Evolutionary conservation across 2,113 vertebrate genomes (phyloP).

Genomic region (Picathartes gymnocephalus): DNA sequence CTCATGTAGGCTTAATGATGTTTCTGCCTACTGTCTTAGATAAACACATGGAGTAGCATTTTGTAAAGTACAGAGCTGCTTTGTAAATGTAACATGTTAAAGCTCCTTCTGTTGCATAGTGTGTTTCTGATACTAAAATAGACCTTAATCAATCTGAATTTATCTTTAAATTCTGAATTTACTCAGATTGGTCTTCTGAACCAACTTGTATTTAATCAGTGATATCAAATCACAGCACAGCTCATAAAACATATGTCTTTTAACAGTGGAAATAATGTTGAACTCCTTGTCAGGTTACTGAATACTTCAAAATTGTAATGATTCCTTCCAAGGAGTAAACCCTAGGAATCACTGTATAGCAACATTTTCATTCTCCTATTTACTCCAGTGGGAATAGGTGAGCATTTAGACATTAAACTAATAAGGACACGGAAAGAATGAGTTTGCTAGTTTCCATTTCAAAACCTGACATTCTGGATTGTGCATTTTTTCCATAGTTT

Average conservation of each 20-base stretch:
- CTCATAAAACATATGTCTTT: neutral
- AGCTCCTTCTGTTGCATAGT: neutral
- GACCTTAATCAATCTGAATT: neutral
- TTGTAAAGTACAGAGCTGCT: neutral
- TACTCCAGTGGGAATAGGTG: neutral
- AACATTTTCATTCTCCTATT: neutral
- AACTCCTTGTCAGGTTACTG: neutral
- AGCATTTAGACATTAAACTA: neutral
- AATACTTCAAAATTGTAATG: neutral
- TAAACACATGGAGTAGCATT: neutral
- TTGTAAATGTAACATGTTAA: neutral
- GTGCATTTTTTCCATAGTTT: slow-evolving; percentile 74
- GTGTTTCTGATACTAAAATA: neutral
- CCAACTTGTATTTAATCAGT: neutral
- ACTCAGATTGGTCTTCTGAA: neutral
- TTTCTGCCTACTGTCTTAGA: neutral
- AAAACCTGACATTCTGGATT: neutral
- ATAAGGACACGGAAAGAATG: neutral
- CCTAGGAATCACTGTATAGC: neutral
- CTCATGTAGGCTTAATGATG: neutral
- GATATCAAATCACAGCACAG: neutral
- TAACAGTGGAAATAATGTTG: neutral
- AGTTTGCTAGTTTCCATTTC: neutral
- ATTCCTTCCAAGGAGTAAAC: neutral
- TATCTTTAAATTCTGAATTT: neutral